Percentiles rank a stretch among this genome's conserved stretches.
Evolutionary conservation across 2,888 invertebrate genomes (phyloP).

Genomic region (Seira musarum): DNA sequence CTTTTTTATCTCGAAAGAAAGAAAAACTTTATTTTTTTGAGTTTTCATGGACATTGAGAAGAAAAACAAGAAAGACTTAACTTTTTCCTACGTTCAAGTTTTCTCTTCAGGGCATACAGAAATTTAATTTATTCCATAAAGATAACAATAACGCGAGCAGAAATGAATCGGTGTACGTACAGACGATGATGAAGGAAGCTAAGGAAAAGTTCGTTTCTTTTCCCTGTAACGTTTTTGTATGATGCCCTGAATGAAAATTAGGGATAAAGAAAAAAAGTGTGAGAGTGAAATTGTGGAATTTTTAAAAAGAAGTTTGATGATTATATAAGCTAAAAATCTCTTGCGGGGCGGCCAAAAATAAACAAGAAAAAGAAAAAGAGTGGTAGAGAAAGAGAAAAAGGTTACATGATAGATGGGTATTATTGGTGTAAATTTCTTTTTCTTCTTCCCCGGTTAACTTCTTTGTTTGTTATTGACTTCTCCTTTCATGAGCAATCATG

Average conservation of each 20-base stretch:
- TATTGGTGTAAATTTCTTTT: constrained; percentile 9
- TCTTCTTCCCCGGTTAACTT: not conserved
- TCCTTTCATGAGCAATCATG: not conserved
- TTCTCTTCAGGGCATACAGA: constrained; percentile 69
- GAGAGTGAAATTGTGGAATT: not conserved
- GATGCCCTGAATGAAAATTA: too few relatives aligned
- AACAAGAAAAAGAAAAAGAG: not conserved
- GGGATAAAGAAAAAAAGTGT: too few relatives aligned
- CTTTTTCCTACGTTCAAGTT: constrained; percentile 39
- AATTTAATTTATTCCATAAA: constrained; percentile 70
- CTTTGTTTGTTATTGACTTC: constrained; percentile 6
- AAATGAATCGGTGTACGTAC: not conserved
- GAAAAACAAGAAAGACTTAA: constrained; percentile 18
- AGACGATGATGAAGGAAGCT: not conserved
- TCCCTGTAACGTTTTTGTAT: too few relatives aligned
- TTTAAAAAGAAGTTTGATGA: not conserved
- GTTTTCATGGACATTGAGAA: constrained; percentile 45
- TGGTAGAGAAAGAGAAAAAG: too few relatives aligned
- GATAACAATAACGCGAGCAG: constrained; percentile 65
- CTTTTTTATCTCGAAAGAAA: constrained; percentile 6
- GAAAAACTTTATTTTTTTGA: constrained; percentile 36
- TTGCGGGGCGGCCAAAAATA: not conserved
- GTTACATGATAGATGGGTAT: not conserved
- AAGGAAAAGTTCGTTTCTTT: not conserved
- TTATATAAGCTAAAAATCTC: not conserved